Conservation (phyloP, 2,888 invertebrate species). For the Drosophila borealis region DNA sequence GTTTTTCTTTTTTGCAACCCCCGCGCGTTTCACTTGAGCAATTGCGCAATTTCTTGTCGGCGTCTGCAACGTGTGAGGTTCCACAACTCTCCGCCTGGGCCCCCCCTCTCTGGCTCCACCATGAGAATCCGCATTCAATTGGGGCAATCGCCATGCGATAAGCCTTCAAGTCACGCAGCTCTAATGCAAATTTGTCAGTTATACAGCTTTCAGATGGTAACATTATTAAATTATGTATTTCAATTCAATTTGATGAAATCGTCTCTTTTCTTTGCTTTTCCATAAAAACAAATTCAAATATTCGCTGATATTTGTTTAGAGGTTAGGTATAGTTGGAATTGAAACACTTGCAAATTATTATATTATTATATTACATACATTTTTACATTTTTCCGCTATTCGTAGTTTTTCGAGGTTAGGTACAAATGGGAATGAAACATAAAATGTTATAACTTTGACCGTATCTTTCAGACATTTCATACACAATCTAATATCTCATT, state of each 20-base stretch:
- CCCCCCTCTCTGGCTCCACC: neutral
- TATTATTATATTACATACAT: too few relatives aligned
- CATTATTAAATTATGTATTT: slow-evolving; percentile 15
- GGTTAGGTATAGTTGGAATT: slow-evolving; percentile 27
- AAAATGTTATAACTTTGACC: too few relatives aligned
- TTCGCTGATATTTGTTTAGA: neutral
- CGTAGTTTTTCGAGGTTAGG: neutral
- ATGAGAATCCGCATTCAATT: slow-evolving; percentile 22
- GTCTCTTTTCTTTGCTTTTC: neutral
- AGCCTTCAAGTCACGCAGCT: slow-evolving; percentile 43
- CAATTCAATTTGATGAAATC: neutral
- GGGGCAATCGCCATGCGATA: slow-evolving; percentile 51
- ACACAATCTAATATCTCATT: neutral
- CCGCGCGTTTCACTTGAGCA: slow-evolving; percentile 27
- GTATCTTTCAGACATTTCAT: neutral
- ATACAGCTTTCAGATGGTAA: slow-evolving; percentile 1
- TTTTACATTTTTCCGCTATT: too few relatives aligned
- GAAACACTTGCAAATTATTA: too few relatives aligned
- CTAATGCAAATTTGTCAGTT: slow-evolving; percentile 16
- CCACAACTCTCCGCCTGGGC: neutral
- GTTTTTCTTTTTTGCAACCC: slow-evolving; percentile 43
- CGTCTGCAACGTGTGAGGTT: slow-evolving; percentile 66
- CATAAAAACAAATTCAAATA: neutral
- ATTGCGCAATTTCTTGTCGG: slow-evolving; percentile 64
- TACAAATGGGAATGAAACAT: neutral